Evolutionary conservation across 2,113 vertebrate species (phyloP).

Genomic region (Alethe diademata): DNA sequence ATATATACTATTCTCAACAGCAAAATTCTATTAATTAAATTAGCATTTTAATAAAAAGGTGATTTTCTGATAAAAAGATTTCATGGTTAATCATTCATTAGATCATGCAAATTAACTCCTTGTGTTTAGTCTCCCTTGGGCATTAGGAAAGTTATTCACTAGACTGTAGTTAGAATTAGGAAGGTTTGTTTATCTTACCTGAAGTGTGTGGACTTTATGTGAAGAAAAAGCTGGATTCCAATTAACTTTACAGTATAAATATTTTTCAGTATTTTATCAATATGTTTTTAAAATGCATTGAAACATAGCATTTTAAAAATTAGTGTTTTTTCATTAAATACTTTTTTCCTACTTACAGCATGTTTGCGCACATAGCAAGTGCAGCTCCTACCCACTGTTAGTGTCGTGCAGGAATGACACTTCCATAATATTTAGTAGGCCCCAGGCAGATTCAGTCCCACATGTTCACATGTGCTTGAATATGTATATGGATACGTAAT

Average conservation of each 20-base stretch:
- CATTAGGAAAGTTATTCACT: neutral
- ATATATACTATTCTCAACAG: conserved; percentile 11
- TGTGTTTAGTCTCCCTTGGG: neutral
- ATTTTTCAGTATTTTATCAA: neutral
- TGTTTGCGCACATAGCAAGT: neutral
- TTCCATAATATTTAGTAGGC: neutral
- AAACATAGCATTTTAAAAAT: neutral
- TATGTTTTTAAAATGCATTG: neutral
- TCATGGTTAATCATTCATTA: conserved; percentile 17
- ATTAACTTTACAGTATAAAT: neutral
- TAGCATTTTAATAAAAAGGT: neutral
- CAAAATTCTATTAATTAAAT: conserved; percentile 39
- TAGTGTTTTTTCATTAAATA: neutral
- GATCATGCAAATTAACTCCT: neutral
- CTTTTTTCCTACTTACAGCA: neutral
- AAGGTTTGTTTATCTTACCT: conserved; percentile 6
- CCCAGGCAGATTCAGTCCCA: neutral
- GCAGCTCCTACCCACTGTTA: neutral
- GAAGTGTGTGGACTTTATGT: neutral
- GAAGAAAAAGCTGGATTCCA: neutral
- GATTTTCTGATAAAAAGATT: conserved; percentile 21
- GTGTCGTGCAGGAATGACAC: neutral
- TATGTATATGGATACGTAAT: neutral
- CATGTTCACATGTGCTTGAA: neutral
- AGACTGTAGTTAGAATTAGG: neutral